Percentiles rank a stretch among this genome's conserved stretches.
These are phyloP conservation scores for Phaonia tiefii DNA, from an alignment of 2,888 invertebrate genomes.

Conservation along the genomic window DNA sequence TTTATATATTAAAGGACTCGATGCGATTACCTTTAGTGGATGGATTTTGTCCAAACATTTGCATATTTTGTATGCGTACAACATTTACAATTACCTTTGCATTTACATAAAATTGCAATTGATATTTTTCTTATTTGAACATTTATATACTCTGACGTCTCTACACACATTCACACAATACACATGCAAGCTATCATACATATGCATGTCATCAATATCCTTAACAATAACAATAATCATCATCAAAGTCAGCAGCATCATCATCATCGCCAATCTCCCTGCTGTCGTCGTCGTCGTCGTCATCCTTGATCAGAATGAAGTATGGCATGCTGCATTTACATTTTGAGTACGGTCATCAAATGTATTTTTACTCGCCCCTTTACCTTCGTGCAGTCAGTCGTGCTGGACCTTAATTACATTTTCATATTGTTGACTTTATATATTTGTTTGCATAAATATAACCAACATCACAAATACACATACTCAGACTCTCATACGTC, in stretches of 20 bases:
- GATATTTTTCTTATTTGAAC: constrained; percentile 38
- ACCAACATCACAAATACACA: constrained; percentile 14
- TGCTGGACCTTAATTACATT: constrained; percentile 60
- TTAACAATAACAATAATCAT: constrained; percentile 49
- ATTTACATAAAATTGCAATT: constrained; percentile 49
- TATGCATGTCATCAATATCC: constrained; percentile 58
- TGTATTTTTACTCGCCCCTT: constrained; percentile 26
- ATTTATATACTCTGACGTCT: not conserved
- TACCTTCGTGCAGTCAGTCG: constrained; percentile 10
- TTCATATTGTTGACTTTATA: constrained; percentile 59
- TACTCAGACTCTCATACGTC: not conserved
- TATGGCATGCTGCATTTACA: constrained; percentile 9
- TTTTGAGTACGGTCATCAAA: not conserved
- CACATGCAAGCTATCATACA: not conserved
- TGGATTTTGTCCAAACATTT: not conserved
- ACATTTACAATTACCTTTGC: constrained; percentile 13
- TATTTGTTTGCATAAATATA: constrained; percentile 45
- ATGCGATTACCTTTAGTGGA: no score
- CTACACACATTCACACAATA: not conserved
- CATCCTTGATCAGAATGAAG: no score
- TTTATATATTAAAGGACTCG: not conserved
- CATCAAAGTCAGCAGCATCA: constrained; percentile 11
- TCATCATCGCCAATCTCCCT: not conserved
- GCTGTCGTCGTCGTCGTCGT: no score
- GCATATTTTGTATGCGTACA: not conserved